Evolutionary conservation across 2,113 vertebrate genomes (phyloP), one percentile per base, ranked within the genome.

Genomic region (Pelobates fuscus): DNA sequence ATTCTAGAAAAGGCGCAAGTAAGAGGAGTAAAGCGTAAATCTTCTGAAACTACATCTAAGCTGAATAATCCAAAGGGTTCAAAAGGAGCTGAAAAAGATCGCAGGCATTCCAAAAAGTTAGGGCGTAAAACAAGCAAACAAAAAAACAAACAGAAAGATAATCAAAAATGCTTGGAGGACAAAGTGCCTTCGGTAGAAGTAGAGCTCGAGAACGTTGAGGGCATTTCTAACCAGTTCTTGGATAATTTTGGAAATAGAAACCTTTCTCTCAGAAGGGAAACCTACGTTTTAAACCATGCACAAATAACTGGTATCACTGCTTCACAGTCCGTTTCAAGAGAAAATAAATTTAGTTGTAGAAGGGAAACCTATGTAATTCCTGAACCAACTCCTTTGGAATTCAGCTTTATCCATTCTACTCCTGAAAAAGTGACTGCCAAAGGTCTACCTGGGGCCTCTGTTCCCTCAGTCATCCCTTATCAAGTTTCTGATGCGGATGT

Each of bases 361-460:
- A 68, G 73, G 26, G 55, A 61, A 37, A 68, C 65, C 0, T 61
- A 52, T 61, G 26, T 77, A 5, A 59, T 68, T 46, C 15, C 30
- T 5, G 37, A 77, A 37, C 41, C 73, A 25, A 25, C 17, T 30
- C 23, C 18, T 10, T 8, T 12, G 21, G 23, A 23, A 20, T 26
- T 43, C 12, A 3, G 2, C n/a, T n/a, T n/a, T 49, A 49, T 15
- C 17, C 44, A 49, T 14, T 37, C 32, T 37, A 37, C 32, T 23
- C 70, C 21, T 27, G 37, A 71, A n/a, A 37, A n/a, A 1, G 6
- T 49, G 46, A 30, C 8, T 18, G 67, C 20, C 21, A 77, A 78
- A 68, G 44, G 15, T 14, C 44, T 14, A 17, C 5, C 44, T 18
- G 44, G 44, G 4, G 15, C 44, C 29, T 70, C 12, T 10, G 27